phyloP scores from a whole-genome alignment of 1,140 invertebrate species.

The Drosophila orosa region DNA sequence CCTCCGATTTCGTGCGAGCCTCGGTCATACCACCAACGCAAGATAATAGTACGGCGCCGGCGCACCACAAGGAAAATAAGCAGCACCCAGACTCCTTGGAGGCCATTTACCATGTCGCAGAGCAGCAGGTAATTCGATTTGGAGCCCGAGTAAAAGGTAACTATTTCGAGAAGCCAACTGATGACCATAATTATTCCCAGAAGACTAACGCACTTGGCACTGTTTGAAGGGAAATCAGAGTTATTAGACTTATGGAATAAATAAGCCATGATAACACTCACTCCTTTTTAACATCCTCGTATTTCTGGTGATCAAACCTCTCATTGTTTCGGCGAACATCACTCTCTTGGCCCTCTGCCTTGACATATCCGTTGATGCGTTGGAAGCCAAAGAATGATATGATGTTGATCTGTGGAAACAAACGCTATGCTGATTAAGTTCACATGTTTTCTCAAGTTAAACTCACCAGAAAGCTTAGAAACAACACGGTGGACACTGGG shows the following conservation, averaged over 20 bases:
- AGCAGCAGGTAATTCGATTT: slow-evolving; percentile 61
- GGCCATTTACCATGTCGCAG: slow-evolving; percentile 80
- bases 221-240: slow-evolving; percentile 8
- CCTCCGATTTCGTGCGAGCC: slow-evolving; percentile 72
- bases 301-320: slow-evolving; percentile 69
- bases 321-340: background rate
- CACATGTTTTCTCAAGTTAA: background rate
- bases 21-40: slow-evolving; percentile 81
- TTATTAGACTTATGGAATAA: background rate
- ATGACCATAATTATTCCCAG: slow-evolving; percentile 72
- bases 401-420: slow-evolving; percentile 53
- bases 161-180: slow-evolving; percentile 81
- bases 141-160: slow-evolving; percentile 75
- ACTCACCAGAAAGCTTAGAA: slow-evolving; percentile 67
- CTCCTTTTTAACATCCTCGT: slow-evolving; percentile 81
- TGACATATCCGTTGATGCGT: slow-evolving; percentile 56
- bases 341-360: slow-evolving; percentile 47
- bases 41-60: slow-evolving; percentile 75
- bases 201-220: slow-evolving; percentile 79
- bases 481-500: slow-evolving; percentile 72
- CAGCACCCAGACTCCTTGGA: slow-evolving; percentile 79
- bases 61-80: slow-evolving; percentile 80
- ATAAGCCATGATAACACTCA: slow-evolving; percentile 32
- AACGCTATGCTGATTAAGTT: too few species aligned
- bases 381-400: slow-evolving; percentile 79